Conservation (phyloP, 2,797 vertebrate genomes). For the Artibeus lituratus region DNA sequence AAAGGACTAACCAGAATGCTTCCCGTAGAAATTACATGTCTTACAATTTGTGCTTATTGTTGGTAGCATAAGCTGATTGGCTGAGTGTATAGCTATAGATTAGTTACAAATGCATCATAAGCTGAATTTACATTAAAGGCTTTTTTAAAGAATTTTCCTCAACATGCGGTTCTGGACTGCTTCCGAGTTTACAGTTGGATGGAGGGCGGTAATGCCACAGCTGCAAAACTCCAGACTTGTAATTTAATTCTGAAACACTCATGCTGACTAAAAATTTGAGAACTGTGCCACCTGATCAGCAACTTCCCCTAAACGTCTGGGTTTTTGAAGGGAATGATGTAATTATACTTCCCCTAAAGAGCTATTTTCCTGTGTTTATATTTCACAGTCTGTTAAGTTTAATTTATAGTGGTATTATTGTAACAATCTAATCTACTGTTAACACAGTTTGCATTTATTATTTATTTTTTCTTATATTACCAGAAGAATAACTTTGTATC, state of each 20-base stretch:
- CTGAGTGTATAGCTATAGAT: conserved; percentile 35
- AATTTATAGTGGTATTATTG: conserved; percentile 25
- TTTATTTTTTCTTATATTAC: not conserved
- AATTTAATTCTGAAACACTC: conserved; percentile 25
- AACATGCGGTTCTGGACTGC: not conserved
- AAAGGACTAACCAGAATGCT: not conserved
- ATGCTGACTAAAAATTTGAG: conserved; percentile 20
- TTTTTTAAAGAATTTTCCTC: conserved; percentile 68
- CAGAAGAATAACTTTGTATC: not conserved
- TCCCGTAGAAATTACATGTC: not conserved
- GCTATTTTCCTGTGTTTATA: conserved; percentile 35
- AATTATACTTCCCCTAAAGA: conserved; percentile 11
- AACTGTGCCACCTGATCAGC: not conserved
- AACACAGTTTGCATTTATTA: not conserved
- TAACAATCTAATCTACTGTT: conserved; percentile 3
- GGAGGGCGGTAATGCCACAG: conserved; percentile 14
- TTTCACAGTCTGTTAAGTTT: conserved; percentile 22
- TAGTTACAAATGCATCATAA: conserved; percentile 50
- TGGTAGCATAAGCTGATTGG: conserved; percentile 65
- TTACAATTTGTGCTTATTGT: conserved; percentile 4
- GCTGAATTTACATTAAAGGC: conserved; percentile 25
- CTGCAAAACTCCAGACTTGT: not conserved
- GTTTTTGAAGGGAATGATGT: not conserved
- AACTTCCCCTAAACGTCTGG: not conserved
- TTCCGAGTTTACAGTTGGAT: conserved; percentile 48